A percentile compares a stretch with the other conserved stretches of the same genome.
Evolutionary conservation across 2,797 vertebrate genomes (phyloP).

Genomic region (Cyprinella venusta): DNA sequence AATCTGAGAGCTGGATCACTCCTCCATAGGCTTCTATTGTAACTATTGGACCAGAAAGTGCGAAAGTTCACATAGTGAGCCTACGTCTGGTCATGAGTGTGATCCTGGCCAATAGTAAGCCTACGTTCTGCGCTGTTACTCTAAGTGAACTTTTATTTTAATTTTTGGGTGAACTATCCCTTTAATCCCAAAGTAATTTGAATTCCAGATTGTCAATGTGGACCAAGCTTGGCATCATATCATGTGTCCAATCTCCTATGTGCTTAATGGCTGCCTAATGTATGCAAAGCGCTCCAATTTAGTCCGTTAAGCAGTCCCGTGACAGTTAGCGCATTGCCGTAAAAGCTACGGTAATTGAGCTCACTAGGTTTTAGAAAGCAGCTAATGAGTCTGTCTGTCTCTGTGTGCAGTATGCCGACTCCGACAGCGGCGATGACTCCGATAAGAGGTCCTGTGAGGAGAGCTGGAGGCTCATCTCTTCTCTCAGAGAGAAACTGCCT

Average conservation of each 20-base stretch:
- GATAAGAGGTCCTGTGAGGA: constrained; percentile 82
- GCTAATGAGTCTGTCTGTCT: constrained; percentile 21
- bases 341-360: constrained; percentile 7
- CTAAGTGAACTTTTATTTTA: too few relatives aligned
- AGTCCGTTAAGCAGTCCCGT: neutral
- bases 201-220: neutral
- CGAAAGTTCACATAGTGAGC: too few relatives aligned
- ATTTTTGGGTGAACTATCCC: too few relatives aligned
- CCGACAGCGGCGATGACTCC: constrained; percentile 78
- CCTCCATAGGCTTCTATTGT: too few relatives aligned
- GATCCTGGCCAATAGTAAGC: too few relatives aligned
- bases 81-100: too few relatives aligned
- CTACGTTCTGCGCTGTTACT: too few relatives aligned
- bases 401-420: constrained; percentile 73
- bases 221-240: neutral
- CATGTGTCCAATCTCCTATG: neutral
- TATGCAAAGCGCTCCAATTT: neutral
- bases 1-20: too few relatives aligned
- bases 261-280: neutral
- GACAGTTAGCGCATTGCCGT: too few relatives aligned
- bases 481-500: constrained; percentile 77
- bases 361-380: neutral
- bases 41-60: too few relatives aligned
- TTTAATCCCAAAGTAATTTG: neutral
- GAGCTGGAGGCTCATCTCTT: constrained; percentile 80